phyloP scores from a whole-genome alignment of 2,797 vertebrate species.

The Callimico goeldii region DNA sequence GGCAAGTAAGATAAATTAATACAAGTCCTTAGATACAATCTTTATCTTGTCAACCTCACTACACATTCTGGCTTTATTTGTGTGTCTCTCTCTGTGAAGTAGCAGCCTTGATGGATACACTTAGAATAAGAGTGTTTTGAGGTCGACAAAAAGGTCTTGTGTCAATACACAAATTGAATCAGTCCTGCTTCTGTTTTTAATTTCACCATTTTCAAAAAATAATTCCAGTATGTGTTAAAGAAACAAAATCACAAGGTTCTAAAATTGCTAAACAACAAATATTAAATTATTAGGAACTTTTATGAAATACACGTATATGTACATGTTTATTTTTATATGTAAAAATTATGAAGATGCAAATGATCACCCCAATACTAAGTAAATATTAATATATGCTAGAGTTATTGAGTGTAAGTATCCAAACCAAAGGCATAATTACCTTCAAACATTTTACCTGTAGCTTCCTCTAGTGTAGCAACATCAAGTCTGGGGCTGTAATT shows the following conservation, averaged over 20 bases:
- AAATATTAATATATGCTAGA: neutral
- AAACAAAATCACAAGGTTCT: neutral
- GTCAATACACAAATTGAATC: neutral
- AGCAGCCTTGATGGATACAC: neutral
- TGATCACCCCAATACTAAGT: neutral
- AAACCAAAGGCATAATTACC: slow-evolving; percentile 76
- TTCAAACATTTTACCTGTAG: slow-evolving; percentile 90
- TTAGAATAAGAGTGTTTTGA: neutral
- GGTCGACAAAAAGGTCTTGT: neutral
- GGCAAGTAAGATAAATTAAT: neutral
- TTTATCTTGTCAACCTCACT: neutral
- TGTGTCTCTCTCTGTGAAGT: neutral
- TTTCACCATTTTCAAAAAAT: neutral
- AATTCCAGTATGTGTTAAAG: neutral
- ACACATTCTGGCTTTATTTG: neutral
- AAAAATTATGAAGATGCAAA: slow-evolving; percentile 40
- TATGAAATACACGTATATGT: neutral
- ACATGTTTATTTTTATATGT: neutral
- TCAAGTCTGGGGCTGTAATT: slow-evolving; percentile 95
- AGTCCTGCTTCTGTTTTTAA: neutral
- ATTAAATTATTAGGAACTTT: slow-evolving; percentile 3
- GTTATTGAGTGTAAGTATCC: slow-evolving; percentile 55
- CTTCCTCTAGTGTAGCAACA: slow-evolving; percentile 96
- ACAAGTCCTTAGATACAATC: neutral
- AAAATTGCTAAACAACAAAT: neutral